A percentile compares a stretch with the other conserved stretches of the same genome.
phyloP scores from a whole-genome alignment of 2,888 invertebrate species.

The Heterodera filipjevi region DNA sequence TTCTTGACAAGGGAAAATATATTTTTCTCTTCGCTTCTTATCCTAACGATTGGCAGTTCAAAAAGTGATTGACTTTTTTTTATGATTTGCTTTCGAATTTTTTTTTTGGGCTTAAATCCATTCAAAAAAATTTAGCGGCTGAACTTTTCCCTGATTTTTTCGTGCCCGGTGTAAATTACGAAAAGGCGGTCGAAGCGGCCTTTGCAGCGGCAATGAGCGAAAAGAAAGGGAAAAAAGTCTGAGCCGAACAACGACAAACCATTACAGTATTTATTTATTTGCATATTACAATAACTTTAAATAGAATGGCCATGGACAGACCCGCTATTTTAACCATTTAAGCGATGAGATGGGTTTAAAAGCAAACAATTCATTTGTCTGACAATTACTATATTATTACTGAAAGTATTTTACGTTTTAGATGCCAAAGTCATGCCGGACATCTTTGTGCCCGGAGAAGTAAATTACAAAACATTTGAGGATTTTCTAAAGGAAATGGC shows the following conservation, averaged over 20 bases:
- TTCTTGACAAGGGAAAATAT: too few relatives aligned
- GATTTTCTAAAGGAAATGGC: background rate
- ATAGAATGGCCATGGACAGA: too few relatives aligned
- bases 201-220: conserved; percentile 10
- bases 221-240: conserved; percentile 8
- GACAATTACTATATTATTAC: too few relatives aligned
- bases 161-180: conserved; percentile 68
- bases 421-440: conserved; percentile 5
- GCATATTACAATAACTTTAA: too few relatives aligned
- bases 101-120: background rate
- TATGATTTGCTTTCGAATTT: too few relatives aligned
- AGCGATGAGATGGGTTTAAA: too few relatives aligned
- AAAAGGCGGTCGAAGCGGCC: conserved; percentile 8
- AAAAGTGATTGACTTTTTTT: too few relatives aligned
- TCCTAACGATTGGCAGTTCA: too few relatives aligned
- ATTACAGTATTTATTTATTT: too few relatives aligned
- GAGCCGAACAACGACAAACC: background rate
- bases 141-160: conserved; percentile 86
- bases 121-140: conserved; percentile 66
- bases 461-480: background rate
- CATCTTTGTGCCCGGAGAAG: conserved; percentile 3
- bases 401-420: background rate
- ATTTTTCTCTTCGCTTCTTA: background rate
- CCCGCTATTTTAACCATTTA: too few relatives aligned
- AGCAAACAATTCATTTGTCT: too few relatives aligned